Evolutionary conservation across 2,888 invertebrate genomes (phyloP).

Genomic region (Hololepta plana): DNA sequence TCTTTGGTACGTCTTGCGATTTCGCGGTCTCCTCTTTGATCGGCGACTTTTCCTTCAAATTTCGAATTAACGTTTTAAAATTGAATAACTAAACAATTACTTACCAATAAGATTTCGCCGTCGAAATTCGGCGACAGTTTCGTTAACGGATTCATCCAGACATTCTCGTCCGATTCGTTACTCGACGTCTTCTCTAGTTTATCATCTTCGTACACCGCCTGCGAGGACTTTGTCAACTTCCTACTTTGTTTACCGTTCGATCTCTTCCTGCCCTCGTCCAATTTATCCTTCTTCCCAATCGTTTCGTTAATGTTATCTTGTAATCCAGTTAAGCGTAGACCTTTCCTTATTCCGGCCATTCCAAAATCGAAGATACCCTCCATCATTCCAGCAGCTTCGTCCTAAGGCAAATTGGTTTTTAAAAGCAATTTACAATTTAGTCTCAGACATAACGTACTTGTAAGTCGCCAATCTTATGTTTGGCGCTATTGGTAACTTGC

Average conservation of each 20-base stretch:
- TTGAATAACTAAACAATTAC: constrained; percentile 2
- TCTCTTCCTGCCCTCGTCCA: constrained; percentile 5
- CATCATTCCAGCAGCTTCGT: constrained; percentile 45
- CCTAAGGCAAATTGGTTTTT: constrained; percentile 22
- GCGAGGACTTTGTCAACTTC: constrained; percentile 1
- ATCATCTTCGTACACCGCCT: constrained; percentile 6
- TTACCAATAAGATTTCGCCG: constrained; percentile 20
- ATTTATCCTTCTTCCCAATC: constrained; percentile 4
- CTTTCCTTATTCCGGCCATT: constrained; percentile 40
- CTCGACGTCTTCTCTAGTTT: constrained; percentile 4
- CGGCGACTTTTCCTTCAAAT: constrained; percentile 9
- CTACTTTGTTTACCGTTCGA: constrained; percentile 2
- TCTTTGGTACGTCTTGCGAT: constrained; percentile 10
- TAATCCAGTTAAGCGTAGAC: constrained; percentile 36
- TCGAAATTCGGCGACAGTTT: constrained; percentile 19
- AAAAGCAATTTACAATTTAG: background rate
- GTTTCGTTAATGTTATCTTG: constrained; percentile 28
- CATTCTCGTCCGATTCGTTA: constrained; percentile 16
- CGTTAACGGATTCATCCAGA: constrained; percentile 23
- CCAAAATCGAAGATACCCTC: constrained; percentile 44
- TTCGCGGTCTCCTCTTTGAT: constrained; percentile 6
- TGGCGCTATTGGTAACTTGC: constrained; percentile 32
- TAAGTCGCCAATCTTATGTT: constrained; percentile 42
- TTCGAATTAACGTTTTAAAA: background rate
- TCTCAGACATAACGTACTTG: constrained; percentile 27